Base-by-base conservation (phyloP, 2,113 vertebrate genomes). In the chimpanzee (Pan troglodytes) region DNA sequence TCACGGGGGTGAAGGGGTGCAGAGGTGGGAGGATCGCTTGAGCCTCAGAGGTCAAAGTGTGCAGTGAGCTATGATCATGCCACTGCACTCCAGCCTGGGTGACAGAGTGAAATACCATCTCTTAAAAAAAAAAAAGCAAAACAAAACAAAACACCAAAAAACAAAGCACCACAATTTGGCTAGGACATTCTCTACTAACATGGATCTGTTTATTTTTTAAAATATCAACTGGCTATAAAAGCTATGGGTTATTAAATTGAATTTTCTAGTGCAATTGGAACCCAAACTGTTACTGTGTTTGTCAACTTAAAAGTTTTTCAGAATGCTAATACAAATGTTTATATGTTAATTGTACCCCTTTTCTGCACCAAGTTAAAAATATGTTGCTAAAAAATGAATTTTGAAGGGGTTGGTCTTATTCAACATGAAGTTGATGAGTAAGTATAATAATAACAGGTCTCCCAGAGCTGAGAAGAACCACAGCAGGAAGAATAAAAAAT, bases 301-400 rank as follows among this genome's bases (percentile, higher is more conserved):
- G 79, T 57, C 80, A 82, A 95, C 2, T 57, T 81, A 40, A 79
- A 92, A 52, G 14, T 25, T 38, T 90, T 75, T 61, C 45, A 45
- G 75, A 93, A 88, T 86, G 32, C 22, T 61, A 83, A 90, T 59
- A 45, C 6, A 72, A 57, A 59, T 67, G 55, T 50, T 82, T 86
- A 81, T 64, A 52, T 4, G 67, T 22, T 68, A 67, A 59, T 57
- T 59, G 11, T 67, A 52, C 75, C 22, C 10, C 40, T 90, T 89
- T 73, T 87, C 52, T 67, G 27, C 8, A 67, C 30, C 38, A 90
- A 92, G 8, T 79, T 90, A 80, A 96, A 52, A 45, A 70, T 79
- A 92, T n/a, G 35, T 32, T 90, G 40, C 73, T 52, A 80, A 92
- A 72, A 89, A 72, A 92, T 85, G n/a, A 75, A 83, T 90, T 85